Conservation (phyloP, 2,888 invertebrate species). For the Himalopsyche anomala region DNA sequence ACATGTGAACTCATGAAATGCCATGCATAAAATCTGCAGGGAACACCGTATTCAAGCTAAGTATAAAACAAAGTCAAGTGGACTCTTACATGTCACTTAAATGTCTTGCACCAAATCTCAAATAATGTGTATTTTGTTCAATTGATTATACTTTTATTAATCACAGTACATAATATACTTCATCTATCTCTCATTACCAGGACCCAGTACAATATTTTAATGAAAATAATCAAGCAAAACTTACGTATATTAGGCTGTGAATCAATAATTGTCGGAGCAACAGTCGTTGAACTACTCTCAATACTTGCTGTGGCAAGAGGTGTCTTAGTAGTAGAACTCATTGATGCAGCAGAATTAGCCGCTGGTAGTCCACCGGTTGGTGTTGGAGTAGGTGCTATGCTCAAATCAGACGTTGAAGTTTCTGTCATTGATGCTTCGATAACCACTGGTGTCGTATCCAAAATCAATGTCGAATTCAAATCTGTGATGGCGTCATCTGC, state of each 20-base stretch:
- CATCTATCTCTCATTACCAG: too few relatives aligned
- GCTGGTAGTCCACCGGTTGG: constrained; percentile 72
- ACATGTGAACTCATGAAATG: too few relatives aligned
- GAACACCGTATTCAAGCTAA: too few relatives aligned
- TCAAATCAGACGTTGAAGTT: constrained; percentile 66
- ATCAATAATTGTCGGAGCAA: constrained; percentile 67
- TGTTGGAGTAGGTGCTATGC: constrained; percentile 66
- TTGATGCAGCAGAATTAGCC: constrained; percentile 63
- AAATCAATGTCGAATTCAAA: constrained; percentile 50
- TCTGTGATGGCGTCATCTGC: constrained; percentile 61
- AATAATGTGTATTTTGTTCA: too few relatives aligned
- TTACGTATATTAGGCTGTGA: constrained; percentile 66
- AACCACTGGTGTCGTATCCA: constrained; percentile 69
- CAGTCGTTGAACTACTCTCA: background rate
- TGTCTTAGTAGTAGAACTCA: constrained; percentile 66
- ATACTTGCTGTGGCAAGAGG: constrained; percentile 21
- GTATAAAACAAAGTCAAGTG: too few relatives aligned
- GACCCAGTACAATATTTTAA: background rate
- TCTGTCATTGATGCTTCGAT: constrained; percentile 23
- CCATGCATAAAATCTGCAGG: too few relatives aligned
- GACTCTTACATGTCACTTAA: too few relatives aligned
- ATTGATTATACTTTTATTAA: too few relatives aligned
- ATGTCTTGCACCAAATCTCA: too few relatives aligned
- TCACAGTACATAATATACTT: too few relatives aligned
- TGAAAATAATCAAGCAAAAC: constrained; percentile 59